Evolutionary conservation across 2,797 vertebrate species (phyloP).

Genomic region (Rhinophrynus dorsalis): DNA sequence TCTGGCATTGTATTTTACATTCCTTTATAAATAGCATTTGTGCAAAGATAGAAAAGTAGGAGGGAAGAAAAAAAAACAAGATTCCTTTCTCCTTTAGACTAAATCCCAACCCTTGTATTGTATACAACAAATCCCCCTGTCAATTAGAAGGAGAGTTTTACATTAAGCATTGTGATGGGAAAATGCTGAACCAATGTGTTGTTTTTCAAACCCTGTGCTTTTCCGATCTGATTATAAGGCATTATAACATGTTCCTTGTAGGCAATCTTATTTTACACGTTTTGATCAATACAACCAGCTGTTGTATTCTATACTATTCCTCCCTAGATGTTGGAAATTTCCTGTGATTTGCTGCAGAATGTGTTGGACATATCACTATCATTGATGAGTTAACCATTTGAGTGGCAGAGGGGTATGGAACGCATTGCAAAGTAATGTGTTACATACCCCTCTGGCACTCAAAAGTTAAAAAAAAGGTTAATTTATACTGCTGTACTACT

Average conservation of each 20-base stretch:
- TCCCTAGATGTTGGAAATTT: no score
- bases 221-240: conserved; percentile 14
- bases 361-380: no score
- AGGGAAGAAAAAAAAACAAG: conserved; percentile 42
- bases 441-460: no score
- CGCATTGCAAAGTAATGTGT: no score
- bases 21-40: conserved; percentile 56
- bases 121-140: conserved; percentile 48
- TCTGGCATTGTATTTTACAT: conserved; percentile 57
- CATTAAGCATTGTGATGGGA: conserved; percentile 46
- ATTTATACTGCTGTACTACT: no score
- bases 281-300: conserved; percentile 33
- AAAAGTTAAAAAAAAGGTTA: no score
- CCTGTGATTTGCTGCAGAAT: no score
- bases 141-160: conserved; percentile 46
- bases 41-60: conserved; percentile 50
- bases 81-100: conserved; percentile 53
- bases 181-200: conserved; percentile 36
- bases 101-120: conserved; percentile 44
- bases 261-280: conserved; percentile 36
- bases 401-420: no score
- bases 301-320: no score
- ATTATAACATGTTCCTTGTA: conserved; percentile 21
- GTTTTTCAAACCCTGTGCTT: conserved; percentile 24
- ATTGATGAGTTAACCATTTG: no score